Evolutionary conservation across 2,113 vertebrate species (phyloP), one percentile per base, ranked within the genome.

Genomic region (Struthidea cinerea): DNA sequence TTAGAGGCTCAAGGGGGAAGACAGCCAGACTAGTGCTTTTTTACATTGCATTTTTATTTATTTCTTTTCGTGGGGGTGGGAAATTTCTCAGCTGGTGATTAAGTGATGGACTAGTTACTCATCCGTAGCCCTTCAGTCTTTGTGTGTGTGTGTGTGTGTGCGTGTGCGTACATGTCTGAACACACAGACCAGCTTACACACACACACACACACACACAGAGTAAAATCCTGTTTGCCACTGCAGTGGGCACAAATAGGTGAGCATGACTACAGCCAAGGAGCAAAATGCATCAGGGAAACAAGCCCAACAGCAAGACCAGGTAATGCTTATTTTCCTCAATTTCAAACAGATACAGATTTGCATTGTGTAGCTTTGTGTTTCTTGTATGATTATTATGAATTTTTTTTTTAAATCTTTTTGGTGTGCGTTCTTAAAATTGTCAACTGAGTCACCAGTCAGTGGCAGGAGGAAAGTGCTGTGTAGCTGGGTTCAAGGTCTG

Each of bases 261-360:
- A 98, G 91, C 98, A 99, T 99, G 99, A 99, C 99, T 96, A 99
- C 99, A 56, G 98, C 98, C 93, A 99, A 99, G 98, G 99, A 99
- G 90, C 96, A 98, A 90, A 98, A 95, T 85, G 98, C 98, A 82
- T 97, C 98, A 91, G 97, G 98, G 93, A 99, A 99, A 97, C 87
- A 98, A 88, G 97, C 95, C 96, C 99, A 98, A 17, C 99, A 99
- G 96, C 99, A 99, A 79, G 99, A 99, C 13, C 99, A 99, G 99
- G 99, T 99, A 99, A 97, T 74, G 97, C 67, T 93, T 92, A 52
- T 96, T 96, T 97, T 96, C 90, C 92, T 96, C 71, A 24, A 90
- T 91, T 95, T 95, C 70, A 71, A 87, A 68, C 44, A 93, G 65
- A 81, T 93, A 30, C 33, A 67, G 61, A 47, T 82, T 56, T 94